phyloP scores from a whole-genome alignment of 2,113 vertebrate genomes.

The Gavialis gangeticus region DNA sequence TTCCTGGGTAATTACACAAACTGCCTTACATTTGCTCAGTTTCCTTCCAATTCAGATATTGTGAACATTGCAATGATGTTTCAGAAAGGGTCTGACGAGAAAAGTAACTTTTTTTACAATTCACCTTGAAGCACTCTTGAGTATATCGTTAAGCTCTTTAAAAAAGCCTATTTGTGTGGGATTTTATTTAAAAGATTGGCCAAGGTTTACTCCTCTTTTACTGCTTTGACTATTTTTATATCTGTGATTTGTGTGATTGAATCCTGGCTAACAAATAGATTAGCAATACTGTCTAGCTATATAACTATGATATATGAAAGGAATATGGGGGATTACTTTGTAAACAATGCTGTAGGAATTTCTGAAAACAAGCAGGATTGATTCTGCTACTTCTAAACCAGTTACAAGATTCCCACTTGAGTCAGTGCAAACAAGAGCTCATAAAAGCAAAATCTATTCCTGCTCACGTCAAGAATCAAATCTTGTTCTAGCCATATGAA shows the following conservation, averaged over 20 bases:
- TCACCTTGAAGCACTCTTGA: neutral
- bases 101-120: neutral
- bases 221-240: neutral
- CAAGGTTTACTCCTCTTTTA: neutral
- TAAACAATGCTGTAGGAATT: neutral
- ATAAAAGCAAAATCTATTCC: neutral
- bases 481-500: neutral
- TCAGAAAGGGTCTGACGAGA: neutral
- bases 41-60: neutral
- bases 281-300: neutral
- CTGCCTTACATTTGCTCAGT: neutral
- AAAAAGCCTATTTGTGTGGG: neutral
- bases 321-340: neutral
- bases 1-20: neutral
- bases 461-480: rapidly evolving
- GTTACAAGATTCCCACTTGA: neutral
- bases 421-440: neutral
- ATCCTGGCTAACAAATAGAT: neutral
- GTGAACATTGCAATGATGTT: neutral
- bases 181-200: neutral
- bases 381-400: neutral
- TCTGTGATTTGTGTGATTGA: neutral
- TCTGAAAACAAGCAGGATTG: neutral
- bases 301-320: neutral
- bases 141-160: neutral